Evolutionary conservation across 2,888 invertebrate genomes (phyloP).

Genomic region (Hypselothyrea guttata): DNA sequence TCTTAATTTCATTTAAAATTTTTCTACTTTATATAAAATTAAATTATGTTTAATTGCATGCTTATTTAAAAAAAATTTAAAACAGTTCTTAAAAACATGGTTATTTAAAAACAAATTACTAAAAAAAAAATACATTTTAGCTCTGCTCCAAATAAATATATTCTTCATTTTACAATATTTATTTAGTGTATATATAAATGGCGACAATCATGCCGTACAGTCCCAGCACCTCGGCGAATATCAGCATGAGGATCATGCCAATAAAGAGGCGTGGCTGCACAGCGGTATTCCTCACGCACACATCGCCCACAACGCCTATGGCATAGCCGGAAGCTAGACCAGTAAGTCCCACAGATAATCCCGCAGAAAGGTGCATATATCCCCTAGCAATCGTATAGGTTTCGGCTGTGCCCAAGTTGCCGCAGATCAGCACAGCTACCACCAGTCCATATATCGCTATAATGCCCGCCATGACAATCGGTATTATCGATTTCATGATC

Average conservation of each 20-base stretch:
- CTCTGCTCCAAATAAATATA: no score
- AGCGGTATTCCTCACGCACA: slow-evolving; percentile 94
- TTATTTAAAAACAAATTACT: no score
- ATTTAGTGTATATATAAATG: slow-evolving; percentile 99
- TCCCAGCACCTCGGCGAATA: slow-evolving; percentile 62
- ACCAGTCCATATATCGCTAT: slow-evolving; percentile 99
- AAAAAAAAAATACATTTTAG: no score
- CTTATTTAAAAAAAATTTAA: no score
- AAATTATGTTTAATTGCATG: no score
- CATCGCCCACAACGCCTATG: slow-evolving; percentile 88
- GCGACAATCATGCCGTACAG: slow-evolving; percentile 64
- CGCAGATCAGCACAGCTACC: slow-evolving; percentile 97
- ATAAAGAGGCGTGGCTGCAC: slow-evolving; percentile 99
- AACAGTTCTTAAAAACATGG: no score
- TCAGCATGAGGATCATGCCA: slow-evolving; percentile 93
- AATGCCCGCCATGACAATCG: slow-evolving; percentile 99
- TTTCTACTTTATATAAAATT: no score
- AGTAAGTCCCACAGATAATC: slow-evolving; percentile 97
- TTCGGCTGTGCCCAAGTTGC: slow-evolving; percentile 77
- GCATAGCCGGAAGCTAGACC: slow-evolving; percentile 99
- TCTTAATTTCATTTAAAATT: no score
- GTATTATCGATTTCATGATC: slow-evolving; percentile 99
- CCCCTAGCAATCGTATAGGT: slow-evolving; percentile 86
- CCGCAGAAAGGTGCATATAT: slow-evolving; percentile 98
- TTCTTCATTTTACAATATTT: neutral